Evolutionary conservation across 2,113 vertebrate genomes (phyloP), one percentile per base, ranked within the genome.

Genomic region (Xenus cinereus): DNA sequence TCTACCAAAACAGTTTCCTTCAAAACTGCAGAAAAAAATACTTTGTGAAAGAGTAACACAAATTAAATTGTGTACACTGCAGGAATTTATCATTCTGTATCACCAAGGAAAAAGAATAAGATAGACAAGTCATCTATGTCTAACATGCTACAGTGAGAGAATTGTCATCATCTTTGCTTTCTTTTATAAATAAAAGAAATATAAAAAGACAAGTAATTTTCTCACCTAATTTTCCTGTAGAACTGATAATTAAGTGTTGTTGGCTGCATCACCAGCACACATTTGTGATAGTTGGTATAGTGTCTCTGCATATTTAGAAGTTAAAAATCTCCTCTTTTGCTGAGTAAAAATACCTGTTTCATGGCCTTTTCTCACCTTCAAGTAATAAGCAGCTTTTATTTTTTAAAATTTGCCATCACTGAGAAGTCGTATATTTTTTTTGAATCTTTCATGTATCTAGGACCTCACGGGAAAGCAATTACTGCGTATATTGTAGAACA

Each of bases 201-300:
- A 98, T 97, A 98, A 98, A 98, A 98, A 98, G 98, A 98, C 98
- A 98, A 98, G 98, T 97, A 98, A 98, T 98, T 98, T 98, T 98
- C 98, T 98, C 98, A 98, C 98, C 98, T 98, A 98, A 98, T 98
- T 98, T 98, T 97, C 97, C 97, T 98, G 97, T 97, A 97, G 98
- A 98, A 97, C 98, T 98, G 98, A 98, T 98, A 98, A 98, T 98
- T 98, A 98, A 98, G 98, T 98, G 98, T 97, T 98, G 98, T 96
- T 98, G 97, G 84, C 92, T 98, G 97, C 96, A 97, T 98, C 97
- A 98, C 95, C 97, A 98, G 97, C 91, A 97, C 94, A 96, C 85
- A 97, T 98, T 98, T 97, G 97, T 95, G 95, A 96, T 95, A 93
- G 97, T 97, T 98, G 97, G 98, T 97, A 91, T 94, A 96, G 97